Base-by-base conservation (phyloP, 2,888 invertebrate genomes). In the Heteropelma amictum region DNA sequence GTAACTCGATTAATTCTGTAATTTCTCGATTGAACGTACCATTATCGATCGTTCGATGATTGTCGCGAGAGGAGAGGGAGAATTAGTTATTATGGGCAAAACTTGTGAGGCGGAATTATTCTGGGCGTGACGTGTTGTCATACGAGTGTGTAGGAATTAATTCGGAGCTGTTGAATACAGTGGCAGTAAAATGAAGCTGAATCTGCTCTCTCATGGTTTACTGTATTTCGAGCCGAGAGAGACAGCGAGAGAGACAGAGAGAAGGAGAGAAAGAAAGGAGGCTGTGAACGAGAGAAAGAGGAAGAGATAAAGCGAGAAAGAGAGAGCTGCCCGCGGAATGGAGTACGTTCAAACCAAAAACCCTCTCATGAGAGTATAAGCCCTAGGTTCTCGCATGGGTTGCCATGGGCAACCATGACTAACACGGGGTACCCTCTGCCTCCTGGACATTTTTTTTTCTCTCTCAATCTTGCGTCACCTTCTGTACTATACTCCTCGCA, bases 371-470 rank as follows among this genome's bases (percentile, higher is more conserved):
- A 72, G 45, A 61, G 70, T 77, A 79, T 79, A 68, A 79, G 78
- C 80, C 78, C 47, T 67, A 19, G 38, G 21, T n/a, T n/a, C 40
- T 40, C 82, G 82, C 82, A 83, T 84, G 84, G 84, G 87, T 87
- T 87, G 87, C 86, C 82, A 87, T 75, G 82, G 86, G 86, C 86
- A 86, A 87, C 87, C 81, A 72, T 85, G 79, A 79, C 80, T 80
- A 81, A 85, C 83, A 77, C 82, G 63, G 58, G 51, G 35, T 74
- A 60, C 72, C 73, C 72, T 74, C 71, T 72, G n/a, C n/a, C 76
- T 63, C 40, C 49, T n/a, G 45, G 45, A 40, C 54, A 30, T 35
- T 26, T 51, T 58, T n/a, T n/a, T n/a, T 21, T 67, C 42, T 72
- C 71, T 68, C 56, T 71, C 38, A 14, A 6, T 30, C 72, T 67